Conservation (phyloP, 2,113 vertebrate genomes). For the Petrocephalus microphthalmus region DNA sequence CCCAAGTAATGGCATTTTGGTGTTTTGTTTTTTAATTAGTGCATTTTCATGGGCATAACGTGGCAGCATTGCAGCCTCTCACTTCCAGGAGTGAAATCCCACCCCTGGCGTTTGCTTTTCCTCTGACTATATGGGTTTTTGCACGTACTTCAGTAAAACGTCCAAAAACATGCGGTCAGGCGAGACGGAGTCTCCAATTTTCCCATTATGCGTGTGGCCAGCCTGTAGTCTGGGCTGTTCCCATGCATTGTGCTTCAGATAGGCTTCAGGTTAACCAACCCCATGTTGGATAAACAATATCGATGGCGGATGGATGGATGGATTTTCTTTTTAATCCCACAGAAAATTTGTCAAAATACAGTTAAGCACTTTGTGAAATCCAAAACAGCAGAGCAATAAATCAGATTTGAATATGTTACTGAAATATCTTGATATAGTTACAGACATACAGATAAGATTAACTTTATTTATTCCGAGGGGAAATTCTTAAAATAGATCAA, state of each 20-base stretch:
- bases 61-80: neutral
- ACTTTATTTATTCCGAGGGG: neutral
- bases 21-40: neutral
- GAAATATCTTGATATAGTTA: neutral
- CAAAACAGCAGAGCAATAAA: neutral
- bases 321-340: neutral
- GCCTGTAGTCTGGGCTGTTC: neutral
- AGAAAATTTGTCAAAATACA: neutral
- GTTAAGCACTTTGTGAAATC: neutral
- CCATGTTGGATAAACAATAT: neutral
- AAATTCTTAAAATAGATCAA: neutral
- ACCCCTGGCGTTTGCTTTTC: neutral
- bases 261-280: neutral
- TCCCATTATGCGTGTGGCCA: neutral
- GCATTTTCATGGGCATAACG: neutral
- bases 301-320: neutral
- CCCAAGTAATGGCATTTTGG: neutral
- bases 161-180: neutral
- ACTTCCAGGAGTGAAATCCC: no score
- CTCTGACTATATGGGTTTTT: neutral
- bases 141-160: neutral
- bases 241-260: neutral
- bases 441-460: neutral
- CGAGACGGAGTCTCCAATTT: neutral
- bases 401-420: neutral